phyloP scores from a whole-genome alignment of 2,113 vertebrate species.

The Jacana jacana region DNA sequence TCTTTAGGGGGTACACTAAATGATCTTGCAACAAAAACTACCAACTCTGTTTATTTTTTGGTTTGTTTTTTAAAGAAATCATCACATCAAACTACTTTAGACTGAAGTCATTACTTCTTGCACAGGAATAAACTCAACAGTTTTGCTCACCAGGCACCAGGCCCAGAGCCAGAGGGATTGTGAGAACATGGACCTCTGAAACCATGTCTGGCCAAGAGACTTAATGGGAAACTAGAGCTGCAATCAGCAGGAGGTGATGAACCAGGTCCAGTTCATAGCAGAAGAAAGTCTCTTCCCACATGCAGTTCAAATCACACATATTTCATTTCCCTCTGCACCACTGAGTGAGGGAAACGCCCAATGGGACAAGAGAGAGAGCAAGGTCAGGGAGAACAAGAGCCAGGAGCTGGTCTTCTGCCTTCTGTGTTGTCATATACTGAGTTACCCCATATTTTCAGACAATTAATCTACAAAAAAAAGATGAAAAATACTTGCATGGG shows the following conservation, averaged over 20 bases:
- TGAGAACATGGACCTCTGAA: neutral
- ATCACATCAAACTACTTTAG: neutral
- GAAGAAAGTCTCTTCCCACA: neutral
- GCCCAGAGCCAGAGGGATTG: neutral
- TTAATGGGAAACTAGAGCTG: neutral
- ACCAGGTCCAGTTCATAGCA: too few relatives aligned
- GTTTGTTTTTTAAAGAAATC: neutral
- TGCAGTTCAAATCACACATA: neutral
- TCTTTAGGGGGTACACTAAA: neutral
- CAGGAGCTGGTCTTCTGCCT: neutral
- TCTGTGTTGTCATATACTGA: neutral
- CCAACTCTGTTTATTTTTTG: neutral
- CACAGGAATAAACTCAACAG: neutral
- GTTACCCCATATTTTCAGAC: neutral
- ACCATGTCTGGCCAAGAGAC: neutral
- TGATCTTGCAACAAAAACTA: neutral
- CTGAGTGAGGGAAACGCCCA: neutral
- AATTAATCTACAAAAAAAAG: neutral
- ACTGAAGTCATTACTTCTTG: neutral
- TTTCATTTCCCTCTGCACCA: neutral
- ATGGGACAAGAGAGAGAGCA: neutral
- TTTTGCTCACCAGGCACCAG: neutral
- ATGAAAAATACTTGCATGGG: neutral
- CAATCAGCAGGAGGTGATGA: neutral
- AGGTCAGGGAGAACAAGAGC: neutral